These are phyloP conservation scores for Porphyrio hochstetteri DNA, from an alignment of 2,113 vertebrate species.

Conservation along the genomic window DNA sequence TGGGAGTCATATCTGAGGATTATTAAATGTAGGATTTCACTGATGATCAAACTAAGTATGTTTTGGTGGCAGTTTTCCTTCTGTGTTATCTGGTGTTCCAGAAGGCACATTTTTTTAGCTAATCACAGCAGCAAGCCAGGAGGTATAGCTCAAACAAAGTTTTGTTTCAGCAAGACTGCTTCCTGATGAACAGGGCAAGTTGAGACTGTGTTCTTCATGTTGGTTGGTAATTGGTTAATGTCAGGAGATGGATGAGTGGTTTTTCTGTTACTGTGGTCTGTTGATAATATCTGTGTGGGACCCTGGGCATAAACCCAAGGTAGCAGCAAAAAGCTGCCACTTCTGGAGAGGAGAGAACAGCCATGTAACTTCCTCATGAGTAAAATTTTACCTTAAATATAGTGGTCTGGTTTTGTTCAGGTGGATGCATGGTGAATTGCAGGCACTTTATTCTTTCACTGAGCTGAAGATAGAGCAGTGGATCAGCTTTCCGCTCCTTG, in stretches of 20 bases:
- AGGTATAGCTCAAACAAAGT: background rate
- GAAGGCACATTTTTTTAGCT: background rate
- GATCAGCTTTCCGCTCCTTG: background rate
- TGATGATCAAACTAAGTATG: background rate
- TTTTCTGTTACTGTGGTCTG: background rate
- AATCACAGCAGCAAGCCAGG: background rate
- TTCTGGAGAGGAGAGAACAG: background rate
- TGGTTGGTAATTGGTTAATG: background rate
- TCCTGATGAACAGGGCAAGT: background rate
- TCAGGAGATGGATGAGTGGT: background rate
- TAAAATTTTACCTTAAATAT: background rate
- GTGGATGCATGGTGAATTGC: background rate
- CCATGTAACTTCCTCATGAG: background rate
- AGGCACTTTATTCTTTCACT: background rate
- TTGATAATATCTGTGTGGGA: background rate
- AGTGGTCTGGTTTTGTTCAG: background rate
- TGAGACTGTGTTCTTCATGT: background rate
- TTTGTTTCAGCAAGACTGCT: background rate
- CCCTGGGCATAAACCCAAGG: background rate
- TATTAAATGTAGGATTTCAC: background rate
- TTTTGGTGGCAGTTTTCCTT: background rate
- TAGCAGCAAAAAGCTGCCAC: background rate
- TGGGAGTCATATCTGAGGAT: background rate
- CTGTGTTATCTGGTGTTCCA: background rate
- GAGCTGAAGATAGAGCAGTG: background rate